Evolutionary conservation across 2,888 invertebrate species (phyloP), one percentile per base, ranked within the genome.

Genomic region (Cataglyphis rosenhaueri): DNA sequence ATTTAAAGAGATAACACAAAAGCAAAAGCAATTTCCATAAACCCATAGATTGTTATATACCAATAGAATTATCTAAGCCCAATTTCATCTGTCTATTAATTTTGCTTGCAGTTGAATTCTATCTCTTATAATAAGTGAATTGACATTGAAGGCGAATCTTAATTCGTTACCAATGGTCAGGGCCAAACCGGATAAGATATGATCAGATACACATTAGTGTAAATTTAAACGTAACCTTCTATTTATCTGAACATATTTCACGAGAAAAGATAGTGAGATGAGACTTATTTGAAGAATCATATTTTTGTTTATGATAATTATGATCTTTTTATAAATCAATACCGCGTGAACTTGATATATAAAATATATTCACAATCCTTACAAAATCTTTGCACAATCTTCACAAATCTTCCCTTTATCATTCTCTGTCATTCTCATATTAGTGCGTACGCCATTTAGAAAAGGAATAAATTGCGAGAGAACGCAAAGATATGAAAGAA

Each of bases 81-180:
- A 38, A 55, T 6, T 21, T 68, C 25, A n/a, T 5, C 6, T 48
- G 29, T 29, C n/a, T 41, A 68, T 35, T 35, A n/a, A 21, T 5
- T 41, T 57, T 32, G 29, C 35, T 9, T 57, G 29, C 21, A 21
- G 5, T 21, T 57, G 1, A 66, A 15, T 18, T 32, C 2, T 68
- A 29, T 32, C 12, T 44, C n/a, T 21, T 2, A 9, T 3, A 32
- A 59, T 41, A n/a, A 52, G 32, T 32, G 6, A 32, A 55, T n/a
- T 9, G 18, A 41, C 25, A 8, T 57, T 29, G 12, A 48, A 48
- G 6, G 3, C 48, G 10, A 57, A 18, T 9, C 3, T 44, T 12
- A 9, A 59, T 44, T 59, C 0, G 4, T 76, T 68, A 8, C 18
- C 21, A 35, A 3, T 78, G 71, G 71, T 70, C 71, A 61, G 35